Conservation (phyloP, 2,797 vertebrate species). For the Cynopterus sphinx region DNA sequence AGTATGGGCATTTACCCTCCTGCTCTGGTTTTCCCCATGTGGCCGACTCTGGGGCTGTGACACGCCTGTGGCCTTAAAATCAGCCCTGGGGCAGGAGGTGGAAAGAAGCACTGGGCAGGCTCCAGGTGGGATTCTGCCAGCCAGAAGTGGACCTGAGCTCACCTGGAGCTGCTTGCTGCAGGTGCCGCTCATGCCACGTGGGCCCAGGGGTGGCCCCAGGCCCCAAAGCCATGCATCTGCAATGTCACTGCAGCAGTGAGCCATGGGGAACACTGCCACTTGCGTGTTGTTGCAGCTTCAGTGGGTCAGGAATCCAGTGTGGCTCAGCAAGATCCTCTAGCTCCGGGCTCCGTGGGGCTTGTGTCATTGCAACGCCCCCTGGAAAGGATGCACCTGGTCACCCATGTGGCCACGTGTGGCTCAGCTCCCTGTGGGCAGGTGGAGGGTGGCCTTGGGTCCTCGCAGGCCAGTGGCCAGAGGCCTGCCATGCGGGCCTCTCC, state of each 20-base stretch:
- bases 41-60: not conserved
- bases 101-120: no score
- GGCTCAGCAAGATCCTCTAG: not conserved
- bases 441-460: no score
- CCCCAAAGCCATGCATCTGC: no score
- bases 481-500: fast-evolving
- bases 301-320: not conserved
- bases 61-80: fast-evolving
- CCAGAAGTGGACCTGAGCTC: no score
- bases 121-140: not conserved
- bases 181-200: not conserved
- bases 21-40: not conserved
- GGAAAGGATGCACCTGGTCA: no score
- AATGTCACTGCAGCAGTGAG: not conserved
- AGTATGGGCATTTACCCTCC: not conserved
- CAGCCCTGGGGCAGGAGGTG: not conserved
- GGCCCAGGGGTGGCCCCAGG: not conserved
- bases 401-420: not conserved
- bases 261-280: fast-evolving
- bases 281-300: not conserved
- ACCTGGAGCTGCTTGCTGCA: fast-evolving
- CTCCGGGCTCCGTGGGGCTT: not conserved
- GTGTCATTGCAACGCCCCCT: not conserved
- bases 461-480: not conserved
- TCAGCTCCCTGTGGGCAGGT: not conserved